phyloP scores from a whole-genome alignment of 2,113 vertebrate genomes.

The Triplophysa rosa region DNA sequence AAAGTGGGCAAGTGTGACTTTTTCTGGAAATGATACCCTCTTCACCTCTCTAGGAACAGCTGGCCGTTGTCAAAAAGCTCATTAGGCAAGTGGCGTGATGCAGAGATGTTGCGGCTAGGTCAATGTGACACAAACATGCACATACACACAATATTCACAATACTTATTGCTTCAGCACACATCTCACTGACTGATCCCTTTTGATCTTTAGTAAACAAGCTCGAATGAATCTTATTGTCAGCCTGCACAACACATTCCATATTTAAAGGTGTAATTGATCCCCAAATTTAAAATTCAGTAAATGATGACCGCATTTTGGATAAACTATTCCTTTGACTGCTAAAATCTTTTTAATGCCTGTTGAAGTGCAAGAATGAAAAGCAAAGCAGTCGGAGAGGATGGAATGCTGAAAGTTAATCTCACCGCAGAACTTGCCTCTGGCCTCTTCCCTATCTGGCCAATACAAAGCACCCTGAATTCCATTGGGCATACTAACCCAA shows the following conservation, averaged over 20 bases:
- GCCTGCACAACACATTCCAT: not conserved
- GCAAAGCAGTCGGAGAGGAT: not conserved
- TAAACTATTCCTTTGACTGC: too few species aligned
- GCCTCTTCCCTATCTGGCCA: constrained; percentile 20
- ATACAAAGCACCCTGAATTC: constrained; percentile 18
- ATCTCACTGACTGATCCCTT: not conserved
- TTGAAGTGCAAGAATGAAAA: not conserved
- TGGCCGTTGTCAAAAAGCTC: constrained; percentile 52
- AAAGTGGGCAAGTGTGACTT: constrained; percentile 35
- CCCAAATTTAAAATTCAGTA: too few species aligned
- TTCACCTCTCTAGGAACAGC: constrained; percentile 50
- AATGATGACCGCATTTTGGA: too few species aligned
- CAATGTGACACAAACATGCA: constrained; percentile 31
- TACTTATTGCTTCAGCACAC: not conserved
- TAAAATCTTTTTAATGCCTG: not conserved
- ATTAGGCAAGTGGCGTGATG: constrained; percentile 43
- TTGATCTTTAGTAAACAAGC: constrained; percentile 28
- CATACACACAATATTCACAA: not conserved
- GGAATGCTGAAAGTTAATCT: constrained; percentile 29
- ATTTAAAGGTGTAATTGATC: not conserved
- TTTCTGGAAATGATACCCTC: constrained; percentile 30
- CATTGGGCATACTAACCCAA: constrained; percentile 27
- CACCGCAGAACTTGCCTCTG: constrained; percentile 16
- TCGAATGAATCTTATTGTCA: constrained; percentile 10
- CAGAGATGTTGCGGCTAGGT: constrained; percentile 31